phyloP scores from a whole-genome alignment of 2,113 vertebrate species.

The Anoura caudifer region DNA sequence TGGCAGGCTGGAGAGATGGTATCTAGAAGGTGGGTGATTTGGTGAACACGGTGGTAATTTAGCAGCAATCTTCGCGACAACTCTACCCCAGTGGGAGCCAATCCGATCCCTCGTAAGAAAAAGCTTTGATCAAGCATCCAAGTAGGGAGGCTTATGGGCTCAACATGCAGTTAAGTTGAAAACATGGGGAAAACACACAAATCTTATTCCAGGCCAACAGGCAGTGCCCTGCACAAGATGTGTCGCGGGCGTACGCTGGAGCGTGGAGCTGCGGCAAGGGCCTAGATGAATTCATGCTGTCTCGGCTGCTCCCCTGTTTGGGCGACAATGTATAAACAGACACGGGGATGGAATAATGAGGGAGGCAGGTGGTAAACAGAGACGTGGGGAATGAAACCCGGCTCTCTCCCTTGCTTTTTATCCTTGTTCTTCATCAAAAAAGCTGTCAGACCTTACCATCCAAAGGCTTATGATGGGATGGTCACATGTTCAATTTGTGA shows the following conservation, averaged over 20 bases:
- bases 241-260: background rate
- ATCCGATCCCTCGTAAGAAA: conserved; percentile 33
- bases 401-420: background rate
- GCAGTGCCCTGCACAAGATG: background rate
- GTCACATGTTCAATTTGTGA: background rate
- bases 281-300: conserved; percentile 25
- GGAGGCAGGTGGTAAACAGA: conserved; percentile 12
- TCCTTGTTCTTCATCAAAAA: conserved; percentile 2
- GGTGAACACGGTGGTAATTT: conserved; percentile 59
- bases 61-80: conserved; percentile 50
- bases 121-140: conserved; percentile 66
- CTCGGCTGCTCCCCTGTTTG: background rate
- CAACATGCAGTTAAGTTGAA: conserved; percentile 73
- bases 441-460: background rate
- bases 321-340: background rate
- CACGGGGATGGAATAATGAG: background rate
- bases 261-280: background rate
- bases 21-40: conserved; percentile 64
- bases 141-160: conserved; percentile 55
- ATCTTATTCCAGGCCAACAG: conserved; percentile 43
- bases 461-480: background rate
- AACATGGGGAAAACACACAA: conserved; percentile 65
- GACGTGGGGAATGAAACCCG: background rate
- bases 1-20: conserved; percentile 47
- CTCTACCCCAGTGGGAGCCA: conserved; percentile 57